phyloP scores from a whole-genome alignment of 2,888 invertebrate genomes.

The Sipha maydis region DNA sequence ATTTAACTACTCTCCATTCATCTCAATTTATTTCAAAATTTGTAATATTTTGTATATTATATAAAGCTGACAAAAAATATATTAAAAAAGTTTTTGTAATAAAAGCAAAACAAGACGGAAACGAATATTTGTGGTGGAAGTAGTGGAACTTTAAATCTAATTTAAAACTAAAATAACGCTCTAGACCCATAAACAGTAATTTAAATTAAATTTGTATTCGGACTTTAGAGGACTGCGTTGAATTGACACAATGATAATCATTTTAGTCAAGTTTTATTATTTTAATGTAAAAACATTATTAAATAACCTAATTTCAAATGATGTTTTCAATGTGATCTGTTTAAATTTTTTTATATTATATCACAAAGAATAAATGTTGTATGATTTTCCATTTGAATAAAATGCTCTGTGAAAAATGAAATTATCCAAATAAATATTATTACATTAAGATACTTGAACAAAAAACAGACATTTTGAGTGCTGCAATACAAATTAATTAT shows the following conservation, averaged over 20 bases:
- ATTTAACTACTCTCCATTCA: conserved; percentile 23
- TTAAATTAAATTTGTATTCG: conserved; percentile 27
- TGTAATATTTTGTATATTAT: conserved; percentile 5
- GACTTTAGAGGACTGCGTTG: background rate
- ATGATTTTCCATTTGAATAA: background rate
- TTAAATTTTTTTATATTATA: background rate
- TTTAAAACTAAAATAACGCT: conserved; percentile 51
- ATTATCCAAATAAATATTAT: no score
- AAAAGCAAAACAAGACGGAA: conserved; percentile 44
- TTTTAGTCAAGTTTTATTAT: background rate
- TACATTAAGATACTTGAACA: no score
- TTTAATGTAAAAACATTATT: background rate
- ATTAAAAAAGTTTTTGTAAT: conserved; percentile 54
- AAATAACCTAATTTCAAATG: background rate
- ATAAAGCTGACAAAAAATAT: conserved; percentile 36
- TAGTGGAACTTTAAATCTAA: conserved; percentile 47
- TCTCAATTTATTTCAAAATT: conserved; percentile 35
- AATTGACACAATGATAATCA: background rate
- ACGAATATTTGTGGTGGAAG: conserved; percentile 47
- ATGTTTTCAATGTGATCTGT: background rate
- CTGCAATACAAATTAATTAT: no score
- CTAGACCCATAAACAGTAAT: conserved; percentile 45
- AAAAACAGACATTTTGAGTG: no score
- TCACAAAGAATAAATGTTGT: background rate
- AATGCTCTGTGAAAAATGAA: no score